Percentiles rank a stretch among this genome's conserved stretches.
phyloP scores from a whole-genome alignment of 2,888 invertebrate species.

The Philonicus albiceps region DNA sequence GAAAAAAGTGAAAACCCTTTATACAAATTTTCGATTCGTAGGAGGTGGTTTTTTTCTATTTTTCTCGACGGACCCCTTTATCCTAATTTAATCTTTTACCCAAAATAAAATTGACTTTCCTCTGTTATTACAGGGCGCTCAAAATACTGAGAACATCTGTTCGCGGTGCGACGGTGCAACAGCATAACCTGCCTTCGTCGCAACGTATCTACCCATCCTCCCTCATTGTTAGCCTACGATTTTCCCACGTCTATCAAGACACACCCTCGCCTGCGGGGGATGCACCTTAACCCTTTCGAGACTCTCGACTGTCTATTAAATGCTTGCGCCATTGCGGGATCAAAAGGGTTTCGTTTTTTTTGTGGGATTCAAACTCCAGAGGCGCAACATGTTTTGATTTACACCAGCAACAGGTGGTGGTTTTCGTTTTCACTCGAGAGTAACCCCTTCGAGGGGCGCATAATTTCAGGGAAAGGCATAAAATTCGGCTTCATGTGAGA shows the following conservation, averaged over 20 bases:
- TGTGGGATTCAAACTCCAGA: background rate
- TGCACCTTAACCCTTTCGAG: background rate
- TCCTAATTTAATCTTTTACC: background rate
- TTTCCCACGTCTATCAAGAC: conserved; percentile 11
- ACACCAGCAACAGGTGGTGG: conserved; percentile 14
- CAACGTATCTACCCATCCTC: background rate
- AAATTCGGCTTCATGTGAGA: background rate
- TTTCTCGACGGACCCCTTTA: background rate
- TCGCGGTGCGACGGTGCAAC: background rate
- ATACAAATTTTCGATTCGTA: background rate
- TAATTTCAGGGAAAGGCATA: background rate
- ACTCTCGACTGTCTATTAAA: background rate
- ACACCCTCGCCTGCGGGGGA: background rate
- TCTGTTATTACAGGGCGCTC: background rate
- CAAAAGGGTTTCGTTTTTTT: background rate
- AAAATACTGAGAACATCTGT: background rate
- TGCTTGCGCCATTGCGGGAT: background rate
- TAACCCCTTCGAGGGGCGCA: background rate
- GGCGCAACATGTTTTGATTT: background rate
- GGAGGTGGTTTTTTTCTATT: background rate
- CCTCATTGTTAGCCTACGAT: background rate
- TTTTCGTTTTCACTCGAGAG: background rate
- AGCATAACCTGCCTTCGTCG: background rate
- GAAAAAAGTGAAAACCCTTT: background rate
- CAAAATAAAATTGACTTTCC: background rate